A percentile compares a stretch with the other conserved stretches of the same genome.
Evolutionary conservation across 2,113 vertebrate species (phyloP).

Genomic region (Cettia cetti): DNA sequence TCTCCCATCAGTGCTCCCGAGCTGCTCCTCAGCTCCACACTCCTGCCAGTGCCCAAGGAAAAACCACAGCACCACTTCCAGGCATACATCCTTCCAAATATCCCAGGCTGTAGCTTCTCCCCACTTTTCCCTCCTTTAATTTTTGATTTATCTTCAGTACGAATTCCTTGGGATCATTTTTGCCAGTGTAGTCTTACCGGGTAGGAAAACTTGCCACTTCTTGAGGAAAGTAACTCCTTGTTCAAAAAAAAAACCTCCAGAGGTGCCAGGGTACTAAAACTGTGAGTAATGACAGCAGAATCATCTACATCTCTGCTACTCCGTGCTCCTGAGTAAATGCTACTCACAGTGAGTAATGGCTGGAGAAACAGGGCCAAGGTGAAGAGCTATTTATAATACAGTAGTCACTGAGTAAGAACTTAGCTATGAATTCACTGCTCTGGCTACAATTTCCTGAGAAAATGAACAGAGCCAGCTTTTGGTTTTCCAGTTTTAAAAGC

Average conservation of each 20-base stretch:
- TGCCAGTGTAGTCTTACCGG: not conserved
- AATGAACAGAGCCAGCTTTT: not conserved
- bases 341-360: conserved; percentile 10
- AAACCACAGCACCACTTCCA: not conserved
- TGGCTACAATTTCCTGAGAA: conserved; percentile 43
- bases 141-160: not conserved
- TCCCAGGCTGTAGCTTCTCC: not conserved
- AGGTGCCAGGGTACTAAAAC: not conserved
- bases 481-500: not conserved
- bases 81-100: not conserved
- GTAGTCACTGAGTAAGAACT: conserved; percentile 44
- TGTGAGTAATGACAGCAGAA: not conserved
- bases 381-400: conserved; percentile 53
- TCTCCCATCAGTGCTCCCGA: not conserved
- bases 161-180: not conserved
- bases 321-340: not conserved
- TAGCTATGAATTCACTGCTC: conserved; percentile 49
- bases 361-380: conserved; percentile 30
- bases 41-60: not conserved
- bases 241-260: not conserved
- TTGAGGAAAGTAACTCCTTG: not conserved
- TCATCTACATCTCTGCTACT: not conserved
- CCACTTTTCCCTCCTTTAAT: not conserved
- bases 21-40: not conserved
- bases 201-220: not conserved